Conservation (phyloP, 2,113 vertebrate species). For the Cettia cetti region DNA sequence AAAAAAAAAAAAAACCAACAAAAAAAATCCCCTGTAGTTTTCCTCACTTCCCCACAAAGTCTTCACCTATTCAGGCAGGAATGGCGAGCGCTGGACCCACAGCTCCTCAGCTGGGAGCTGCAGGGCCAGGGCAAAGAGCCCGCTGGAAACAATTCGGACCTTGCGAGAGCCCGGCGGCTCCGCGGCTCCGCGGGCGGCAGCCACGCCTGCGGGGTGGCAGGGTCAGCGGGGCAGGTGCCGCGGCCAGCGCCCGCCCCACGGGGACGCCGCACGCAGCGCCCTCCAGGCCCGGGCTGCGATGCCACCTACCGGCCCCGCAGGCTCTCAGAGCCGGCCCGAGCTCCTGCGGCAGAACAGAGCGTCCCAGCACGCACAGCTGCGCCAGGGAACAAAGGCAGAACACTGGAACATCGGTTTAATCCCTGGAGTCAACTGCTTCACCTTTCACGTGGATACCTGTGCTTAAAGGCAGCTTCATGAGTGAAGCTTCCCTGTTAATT, state of each 20-base stretch:
- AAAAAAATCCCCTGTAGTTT: neutral
- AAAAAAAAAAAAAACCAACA: neutral
- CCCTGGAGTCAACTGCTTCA: neutral
- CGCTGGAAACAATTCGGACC: neutral
- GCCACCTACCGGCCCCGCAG: conserved; percentile 21
- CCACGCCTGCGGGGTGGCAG: neutral
- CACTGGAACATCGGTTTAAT: neutral
- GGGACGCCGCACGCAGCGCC: rapidly evolving
- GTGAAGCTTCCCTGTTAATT: conserved; percentile 20
- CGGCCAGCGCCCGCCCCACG: too few relatives aligned
- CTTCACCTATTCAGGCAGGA: neutral
- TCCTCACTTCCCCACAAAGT: neutral
- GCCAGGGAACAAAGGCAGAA: neutral
- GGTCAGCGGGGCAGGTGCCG: neutral
- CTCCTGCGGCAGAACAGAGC: neutral
- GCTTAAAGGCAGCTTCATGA: neutral
- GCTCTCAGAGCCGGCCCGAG: neutral
- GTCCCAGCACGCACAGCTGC: neutral
- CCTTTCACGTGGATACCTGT: neutral
- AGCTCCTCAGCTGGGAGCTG: neutral
- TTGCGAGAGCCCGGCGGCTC: neutral
- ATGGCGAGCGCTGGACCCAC: neutral
- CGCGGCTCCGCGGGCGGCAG: neutral
- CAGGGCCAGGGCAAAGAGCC: neutral
- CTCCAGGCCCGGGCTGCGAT: neutral